These are phyloP conservation scores for Schrankia costaestrigalis DNA, from an alignment of 2,888 invertebrate genomes.

Conservation along the genomic window DNA sequence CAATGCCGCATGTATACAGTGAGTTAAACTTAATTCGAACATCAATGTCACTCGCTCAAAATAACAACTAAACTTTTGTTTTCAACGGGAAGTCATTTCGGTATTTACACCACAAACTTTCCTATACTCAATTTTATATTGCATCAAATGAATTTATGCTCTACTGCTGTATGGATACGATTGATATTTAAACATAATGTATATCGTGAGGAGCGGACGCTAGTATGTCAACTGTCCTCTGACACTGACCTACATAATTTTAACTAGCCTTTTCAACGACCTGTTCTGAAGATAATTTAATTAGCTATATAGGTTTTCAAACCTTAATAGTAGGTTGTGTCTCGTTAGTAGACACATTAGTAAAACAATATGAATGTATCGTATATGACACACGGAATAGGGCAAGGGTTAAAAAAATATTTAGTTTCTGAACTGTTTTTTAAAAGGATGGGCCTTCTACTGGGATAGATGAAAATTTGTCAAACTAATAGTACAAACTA, in stretches of 20 bases:
- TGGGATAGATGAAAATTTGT: no score
- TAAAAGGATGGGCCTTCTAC: no score
- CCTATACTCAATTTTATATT: slow-evolving; percentile 21
- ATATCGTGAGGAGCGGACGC: slow-evolving; percentile 31
- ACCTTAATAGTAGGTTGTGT: no score
- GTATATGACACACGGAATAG: no score
- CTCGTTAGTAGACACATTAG: no score
- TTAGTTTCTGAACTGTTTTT: no score
- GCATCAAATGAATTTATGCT: slow-evolving; percentile 41
- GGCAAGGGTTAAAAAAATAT: no score
- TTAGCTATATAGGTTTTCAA: slow-evolving; percentile 1
- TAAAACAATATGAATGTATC: no score
- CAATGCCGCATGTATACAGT: no score
- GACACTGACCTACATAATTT: slow-evolving; percentile 73
- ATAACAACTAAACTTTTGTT: slow-evolving; percentile 29
- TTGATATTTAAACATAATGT: slow-evolving; percentile 43
- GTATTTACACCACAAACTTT: slow-evolving; percentile 29
- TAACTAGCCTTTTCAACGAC: slow-evolving; percentile 42
- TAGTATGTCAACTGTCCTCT: slow-evolving; percentile 55
- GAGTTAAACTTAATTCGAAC: no score
- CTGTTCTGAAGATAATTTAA: slow-evolving; percentile 21
- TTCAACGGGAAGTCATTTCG: slow-evolving; percentile 32
- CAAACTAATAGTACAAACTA: no score
- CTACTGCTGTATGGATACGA: slow-evolving; percentile 49
- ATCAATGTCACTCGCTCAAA: no score